phyloP scores from a whole-genome alignment of 2,797 vertebrate genomes.

The Propithecus perrieri region DNA sequence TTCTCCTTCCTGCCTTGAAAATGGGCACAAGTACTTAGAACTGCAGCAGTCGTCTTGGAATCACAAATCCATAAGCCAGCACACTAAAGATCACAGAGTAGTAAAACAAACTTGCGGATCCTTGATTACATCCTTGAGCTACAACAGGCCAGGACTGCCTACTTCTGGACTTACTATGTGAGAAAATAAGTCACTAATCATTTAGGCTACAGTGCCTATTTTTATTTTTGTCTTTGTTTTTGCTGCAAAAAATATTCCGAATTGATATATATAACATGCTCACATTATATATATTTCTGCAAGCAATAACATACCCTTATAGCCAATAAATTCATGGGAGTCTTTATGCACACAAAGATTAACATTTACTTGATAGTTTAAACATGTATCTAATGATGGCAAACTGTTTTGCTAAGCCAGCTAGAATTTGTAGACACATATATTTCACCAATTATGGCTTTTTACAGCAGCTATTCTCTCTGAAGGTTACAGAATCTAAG shows the following conservation, averaged over 20 bases:
- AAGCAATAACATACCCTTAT: not conserved
- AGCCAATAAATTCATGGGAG: not conserved
- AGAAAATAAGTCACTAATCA: not conserved
- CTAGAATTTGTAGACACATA: not conserved
- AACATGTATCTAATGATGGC: not conserved
- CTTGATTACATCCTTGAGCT: not conserved
- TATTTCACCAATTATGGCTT: not conserved
- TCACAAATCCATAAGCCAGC: not conserved
- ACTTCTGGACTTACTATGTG: not conserved
- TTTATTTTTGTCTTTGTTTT: not conserved
- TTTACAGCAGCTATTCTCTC: not conserved
- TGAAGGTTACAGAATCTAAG: not conserved
- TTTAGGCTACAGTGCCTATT: not conserved
- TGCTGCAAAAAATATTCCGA: conserved; percentile 10
- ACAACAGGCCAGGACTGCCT: not conserved
- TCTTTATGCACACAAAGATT: not conserved
- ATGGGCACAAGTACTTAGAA: not conserved
- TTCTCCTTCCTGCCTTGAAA: not conserved
- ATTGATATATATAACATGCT: not conserved
- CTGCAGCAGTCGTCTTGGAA: not conserved
- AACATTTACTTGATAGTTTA: not conserved
- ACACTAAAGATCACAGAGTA: not conserved
- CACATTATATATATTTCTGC: not conserved
- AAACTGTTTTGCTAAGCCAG: not conserved
- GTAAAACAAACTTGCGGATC: not conserved